Evolutionary conservation across 2,113 vertebrate genomes (phyloP).

Genomic region (Oncorhynchus tshawytscha): DNA sequence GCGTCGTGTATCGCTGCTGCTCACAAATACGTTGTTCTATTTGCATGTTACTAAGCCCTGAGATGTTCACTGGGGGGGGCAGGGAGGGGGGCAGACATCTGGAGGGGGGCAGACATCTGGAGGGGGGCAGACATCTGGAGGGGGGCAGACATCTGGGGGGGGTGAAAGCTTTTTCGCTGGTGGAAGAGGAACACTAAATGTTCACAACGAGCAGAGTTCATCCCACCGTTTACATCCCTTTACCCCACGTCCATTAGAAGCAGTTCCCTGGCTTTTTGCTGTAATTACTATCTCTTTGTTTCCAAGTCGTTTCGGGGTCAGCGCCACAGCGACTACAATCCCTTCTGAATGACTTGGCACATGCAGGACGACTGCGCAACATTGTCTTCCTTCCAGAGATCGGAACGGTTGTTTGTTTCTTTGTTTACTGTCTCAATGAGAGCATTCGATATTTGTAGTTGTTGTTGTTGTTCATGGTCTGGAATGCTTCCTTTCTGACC

Average conservation of each 20-base stretch:
- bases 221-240: not conserved
- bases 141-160: not conserved
- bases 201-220: not conserved
- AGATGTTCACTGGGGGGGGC: not conserved
- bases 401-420: slow-evolving; percentile 31
- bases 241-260: slow-evolving; percentile 12
- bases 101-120: too few relatives aligned
- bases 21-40: slow-evolving; percentile 3
- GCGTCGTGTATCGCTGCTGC: not conserved
- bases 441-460: slow-evolving; percentile 20
- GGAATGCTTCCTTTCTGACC: slow-evolving; percentile 15
- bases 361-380: slow-evolving; percentile 22
- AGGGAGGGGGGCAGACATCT: too few relatives aligned
- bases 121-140: too few relatives aligned
- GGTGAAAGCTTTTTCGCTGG: not conserved
- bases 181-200: slow-evolving; percentile 15
- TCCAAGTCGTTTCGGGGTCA: not conserved
- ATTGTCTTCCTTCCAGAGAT: slow-evolving; percentile 17
- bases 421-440: slow-evolving; percentile 16
- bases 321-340: slow-evolving; percentile 14
- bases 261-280: slow-evolving; percentile 19
- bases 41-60: slow-evolving; percentile 17
- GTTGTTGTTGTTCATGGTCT: slow-evolving; percentile 21
- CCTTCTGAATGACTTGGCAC: slow-evolving; percentile 39
- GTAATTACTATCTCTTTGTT: slow-evolving; percentile 42